phyloP scores from a whole-genome alignment of 2,888 invertebrate genomes.

The Acanthopleura granulata region DNA sequence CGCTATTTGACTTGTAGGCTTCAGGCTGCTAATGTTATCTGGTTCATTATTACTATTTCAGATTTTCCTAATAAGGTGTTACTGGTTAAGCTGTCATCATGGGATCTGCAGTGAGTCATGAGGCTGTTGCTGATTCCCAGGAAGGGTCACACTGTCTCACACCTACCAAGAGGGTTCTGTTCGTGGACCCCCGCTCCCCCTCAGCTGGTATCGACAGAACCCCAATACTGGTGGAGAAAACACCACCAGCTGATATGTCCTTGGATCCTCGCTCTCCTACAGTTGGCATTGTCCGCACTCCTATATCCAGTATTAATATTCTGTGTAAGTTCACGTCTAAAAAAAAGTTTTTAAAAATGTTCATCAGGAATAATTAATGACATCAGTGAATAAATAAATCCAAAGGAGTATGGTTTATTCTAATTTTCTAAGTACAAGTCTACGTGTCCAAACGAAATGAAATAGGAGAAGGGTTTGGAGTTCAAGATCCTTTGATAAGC shows the following conservation, averaged over 20 bases:
- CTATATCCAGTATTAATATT: constrained; percentile 28
- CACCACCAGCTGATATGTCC: constrained; percentile 36
- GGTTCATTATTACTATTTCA: too few species aligned
- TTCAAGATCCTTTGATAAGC: too few species aligned
- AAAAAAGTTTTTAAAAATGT: not conserved
- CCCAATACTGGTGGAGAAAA: constrained; percentile 54
- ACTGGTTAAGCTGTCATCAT: not conserved
- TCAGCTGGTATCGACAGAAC: constrained; percentile 47
- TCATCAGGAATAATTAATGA: not conserved
- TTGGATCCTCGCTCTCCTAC: constrained; percentile 44
- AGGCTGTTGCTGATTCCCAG: not conserved
- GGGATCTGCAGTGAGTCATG: not conserved
- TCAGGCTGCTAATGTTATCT: too few species aligned
- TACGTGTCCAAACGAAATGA: too few species aligned
- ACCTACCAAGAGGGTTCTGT: not conserved
- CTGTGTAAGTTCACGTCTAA: constrained; percentile 1
- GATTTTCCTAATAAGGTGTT: constrained; percentile 19
- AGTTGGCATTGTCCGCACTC: constrained; percentile 42
- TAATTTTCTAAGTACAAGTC: not conserved
- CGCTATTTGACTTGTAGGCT: too few species aligned
- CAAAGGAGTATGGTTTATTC: not conserved
- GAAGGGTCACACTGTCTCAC: not conserved
- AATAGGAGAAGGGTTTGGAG: too few species aligned
- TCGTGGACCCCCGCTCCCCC: constrained; percentile 51
- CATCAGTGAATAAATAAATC: constrained; percentile 22